Evolutionary conservation across 2,888 invertebrate genomes (phyloP).

Genomic region (Ichneumoninae sp.): DNA sequence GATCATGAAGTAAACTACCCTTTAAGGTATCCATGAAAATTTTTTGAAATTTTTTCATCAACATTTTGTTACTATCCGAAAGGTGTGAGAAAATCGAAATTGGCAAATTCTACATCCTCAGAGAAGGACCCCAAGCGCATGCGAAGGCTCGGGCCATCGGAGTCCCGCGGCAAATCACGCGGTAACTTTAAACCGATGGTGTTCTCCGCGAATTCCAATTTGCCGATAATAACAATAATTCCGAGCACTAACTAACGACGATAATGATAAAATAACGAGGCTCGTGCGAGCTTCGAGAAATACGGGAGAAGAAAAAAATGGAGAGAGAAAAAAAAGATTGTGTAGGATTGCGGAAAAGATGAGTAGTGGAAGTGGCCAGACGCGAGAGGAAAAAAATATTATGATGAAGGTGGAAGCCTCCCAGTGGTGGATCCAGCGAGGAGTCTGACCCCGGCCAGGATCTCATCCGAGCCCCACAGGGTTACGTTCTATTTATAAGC

Average conservation of each 20-base stretch:
- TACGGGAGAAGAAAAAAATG: background rate
- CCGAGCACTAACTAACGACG: constrained; percentile 8
- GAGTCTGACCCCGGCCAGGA: constrained; percentile 49
- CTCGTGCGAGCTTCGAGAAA: constrained; percentile 9
- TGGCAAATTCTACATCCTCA: background rate
- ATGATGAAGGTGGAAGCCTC: constrained; percentile 61
- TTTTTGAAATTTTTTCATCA: background rate
- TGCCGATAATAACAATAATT: constrained; percentile 24
- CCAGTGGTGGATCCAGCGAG: constrained; percentile 49
- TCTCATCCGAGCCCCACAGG: constrained; percentile 71
- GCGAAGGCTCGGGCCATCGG: background rate
- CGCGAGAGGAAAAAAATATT: constrained; percentile 60
- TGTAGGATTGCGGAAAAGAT: constrained; percentile 46
- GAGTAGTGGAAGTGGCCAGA: constrained; percentile 61
- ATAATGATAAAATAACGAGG: constrained; percentile 34
- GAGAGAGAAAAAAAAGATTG: constrained; percentile 16
- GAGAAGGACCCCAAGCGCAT: background rate
- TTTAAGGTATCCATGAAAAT: background rate
- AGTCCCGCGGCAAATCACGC: background rate
- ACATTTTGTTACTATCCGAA: background rate
- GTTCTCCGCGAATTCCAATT: constrained; percentile 6
- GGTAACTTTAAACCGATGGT: constrained; percentile 11
- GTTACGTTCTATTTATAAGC: constrained; percentile 80
- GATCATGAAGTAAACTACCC: background rate
- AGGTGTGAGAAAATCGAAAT: background rate